Conservation (phyloP, 2,113 vertebrate genomes). For the Passer domesticus region DNA sequence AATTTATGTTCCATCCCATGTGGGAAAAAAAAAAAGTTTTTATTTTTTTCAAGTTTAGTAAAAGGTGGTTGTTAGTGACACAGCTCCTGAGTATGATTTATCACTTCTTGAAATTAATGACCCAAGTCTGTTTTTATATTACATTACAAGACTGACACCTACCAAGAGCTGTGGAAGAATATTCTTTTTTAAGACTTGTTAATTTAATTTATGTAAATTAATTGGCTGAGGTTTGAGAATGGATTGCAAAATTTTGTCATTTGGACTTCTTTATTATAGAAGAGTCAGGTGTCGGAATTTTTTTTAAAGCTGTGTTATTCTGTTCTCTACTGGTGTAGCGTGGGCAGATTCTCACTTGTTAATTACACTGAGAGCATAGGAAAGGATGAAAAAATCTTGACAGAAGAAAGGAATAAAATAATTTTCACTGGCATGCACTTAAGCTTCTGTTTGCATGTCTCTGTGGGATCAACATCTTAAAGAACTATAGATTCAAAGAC, state of each 20-base stretch:
- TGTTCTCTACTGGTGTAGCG: conserved; percentile 57
- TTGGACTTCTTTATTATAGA: conserved; percentile 68
- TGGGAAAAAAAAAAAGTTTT: neutral
- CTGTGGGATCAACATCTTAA: neutral
- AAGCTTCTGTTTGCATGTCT: neutral
- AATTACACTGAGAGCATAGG: conserved; percentile 63
- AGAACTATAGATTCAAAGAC: neutral
- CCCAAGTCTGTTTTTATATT: conserved; percentile 38
- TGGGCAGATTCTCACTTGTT: conserved; percentile 73
- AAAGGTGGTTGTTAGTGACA: conserved; percentile 19
- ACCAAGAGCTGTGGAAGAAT: conserved; percentile 15
- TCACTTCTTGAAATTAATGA: conserved; percentile 55
- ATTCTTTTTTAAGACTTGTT: conserved; percentile 59
- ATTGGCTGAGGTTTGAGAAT: conserved; percentile 58
- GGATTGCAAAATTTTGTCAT: conserved; percentile 54
- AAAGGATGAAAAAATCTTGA: conserved; percentile 35
- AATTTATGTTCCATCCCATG: neutral
- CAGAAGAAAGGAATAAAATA: conserved; percentile 28
- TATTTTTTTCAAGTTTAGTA: neutral
- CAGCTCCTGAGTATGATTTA: conserved; percentile 18
- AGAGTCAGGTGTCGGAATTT: conserved; percentile 71
- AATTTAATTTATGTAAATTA: conserved; percentile 74
- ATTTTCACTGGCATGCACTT: neutral
- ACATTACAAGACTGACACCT: neutral
- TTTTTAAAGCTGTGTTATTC: conserved; percentile 68